Evolutionary conservation across 2,113 vertebrate species (phyloP).

Genomic region (Phylloscopus trochilus): DNA sequence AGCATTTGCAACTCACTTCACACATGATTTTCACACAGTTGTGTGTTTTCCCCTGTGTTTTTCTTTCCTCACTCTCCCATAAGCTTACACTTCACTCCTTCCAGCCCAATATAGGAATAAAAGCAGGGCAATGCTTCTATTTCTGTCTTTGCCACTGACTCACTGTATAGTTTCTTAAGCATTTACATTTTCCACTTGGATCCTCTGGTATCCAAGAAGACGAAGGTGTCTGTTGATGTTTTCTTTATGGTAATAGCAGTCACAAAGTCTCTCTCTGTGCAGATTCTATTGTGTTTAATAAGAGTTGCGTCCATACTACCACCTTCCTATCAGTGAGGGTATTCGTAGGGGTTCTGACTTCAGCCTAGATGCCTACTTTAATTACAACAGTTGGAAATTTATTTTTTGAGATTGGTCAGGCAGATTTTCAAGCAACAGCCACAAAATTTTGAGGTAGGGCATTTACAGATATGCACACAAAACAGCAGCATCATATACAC

Average conservation of each 20-base stretch:
- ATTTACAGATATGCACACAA: not conserved
- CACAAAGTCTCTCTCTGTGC: not conserved
- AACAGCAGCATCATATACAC: not conserved
- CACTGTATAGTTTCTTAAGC: not conserved
- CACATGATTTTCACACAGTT: not conserved
- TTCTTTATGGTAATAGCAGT: not conserved
- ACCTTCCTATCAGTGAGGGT: not conserved
- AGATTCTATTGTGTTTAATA: not conserved
- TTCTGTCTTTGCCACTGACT: conserved; percentile 31
- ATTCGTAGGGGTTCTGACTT: not conserved
- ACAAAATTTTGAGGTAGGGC: not conserved
- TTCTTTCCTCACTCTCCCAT: not conserved
- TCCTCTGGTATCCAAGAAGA: not conserved
- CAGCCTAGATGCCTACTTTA: not conserved
- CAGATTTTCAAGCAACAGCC: not conserved
- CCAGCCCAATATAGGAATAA: not conserved
- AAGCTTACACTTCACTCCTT: not conserved
- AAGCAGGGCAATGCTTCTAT: conserved; percentile 24
- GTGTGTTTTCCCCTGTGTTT: not conserved
- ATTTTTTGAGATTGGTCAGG: not conserved
- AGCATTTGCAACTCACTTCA: not conserved
- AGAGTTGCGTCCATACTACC: not conserved
- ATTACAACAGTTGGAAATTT: not conserved
- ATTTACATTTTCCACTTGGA: not conserved
- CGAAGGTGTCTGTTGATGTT: not conserved